Base-by-base conservation (phyloP, 2,113 vertebrate genomes). In the Pangasianodon hypophthalmus region DNA sequence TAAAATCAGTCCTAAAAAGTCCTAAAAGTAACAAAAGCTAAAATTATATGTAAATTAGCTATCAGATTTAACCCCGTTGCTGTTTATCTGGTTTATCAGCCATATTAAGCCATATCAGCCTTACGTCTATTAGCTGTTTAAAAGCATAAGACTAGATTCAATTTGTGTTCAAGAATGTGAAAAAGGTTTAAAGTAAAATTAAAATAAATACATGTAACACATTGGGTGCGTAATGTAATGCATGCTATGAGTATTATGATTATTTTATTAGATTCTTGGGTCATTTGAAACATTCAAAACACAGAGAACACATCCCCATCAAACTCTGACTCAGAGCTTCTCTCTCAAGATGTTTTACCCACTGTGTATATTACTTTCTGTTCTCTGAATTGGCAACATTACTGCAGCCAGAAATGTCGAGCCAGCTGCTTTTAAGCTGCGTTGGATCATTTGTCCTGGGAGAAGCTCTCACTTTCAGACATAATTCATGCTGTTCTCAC, bases 391-490 rank as follows among this genome's bases (percentile, higher is more conserved):
- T 29, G 24, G 13, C 44, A 52, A 32, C 50, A 1, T 26, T 82
- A 19, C 6, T 32, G 29, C 14, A 4, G 7, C 26, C 77, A 52
- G 77, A 81, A 81, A 81, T 8, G 77, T 52, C 48, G 29, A 81
- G 46, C 6, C 77, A 32, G 26, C 48, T 52, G 77, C 46, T 52
- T 52, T 50, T 77, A 37, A 10, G 10, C 60, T 3, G 41, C 1
- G 21, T 14, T 6, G 44, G 21, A 16, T 85, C 44, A 32, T 52
- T 62, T 67, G 44, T 62, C 58, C 46, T 46, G 29, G 37, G 29
- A 80, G 29, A 80, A 18, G 54, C 73, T 80, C 64, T 71, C 26
- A 29, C 86, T n/a, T 46, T 58, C 41, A 87, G 71, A 87, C 71
- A 7, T 56, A 75, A 56, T 14, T 26, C 32, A 58, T 41, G 52